These are phyloP conservation scores for Euglossa dilemma DNA, from an alignment of 1,140 invertebrate genomes.

Conservation along the genomic window DNA sequence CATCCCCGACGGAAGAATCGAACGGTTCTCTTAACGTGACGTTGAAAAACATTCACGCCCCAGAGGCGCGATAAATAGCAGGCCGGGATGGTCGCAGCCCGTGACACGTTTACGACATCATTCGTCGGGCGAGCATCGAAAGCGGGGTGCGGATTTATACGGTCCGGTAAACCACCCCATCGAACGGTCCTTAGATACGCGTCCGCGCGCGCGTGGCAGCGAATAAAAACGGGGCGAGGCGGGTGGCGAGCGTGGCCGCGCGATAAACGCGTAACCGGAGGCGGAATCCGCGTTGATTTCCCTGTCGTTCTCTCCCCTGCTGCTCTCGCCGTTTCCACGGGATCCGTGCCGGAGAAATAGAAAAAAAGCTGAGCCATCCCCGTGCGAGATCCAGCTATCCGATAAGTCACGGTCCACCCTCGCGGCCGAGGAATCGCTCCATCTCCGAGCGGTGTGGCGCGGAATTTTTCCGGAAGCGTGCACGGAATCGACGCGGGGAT, in stretches of 20 bases:
- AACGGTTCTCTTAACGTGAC: not conserved
- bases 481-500: not conserved
- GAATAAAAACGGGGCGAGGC: slow-evolving; percentile 49
- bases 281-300: slow-evolving; percentile 24
- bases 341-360: slow-evolving; percentile 39
- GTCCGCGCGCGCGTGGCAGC: not conserved
- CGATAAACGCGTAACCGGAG: slow-evolving; percentile 44
- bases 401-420: slow-evolving; percentile 31
- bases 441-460: not conserved
- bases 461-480: not conserved
- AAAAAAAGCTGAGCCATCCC: slow-evolving; percentile 32
- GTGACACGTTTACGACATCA: slow-evolving; percentile 54
- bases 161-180: slow-evolving; percentile 43
- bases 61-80: slow-evolving; percentile 23
- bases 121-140: slow-evolving; percentile 7
- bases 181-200: slow-evolving; percentile 29
- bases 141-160: slow-evolving; percentile 45
- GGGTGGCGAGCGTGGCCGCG: not conserved
- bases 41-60: not conserved
- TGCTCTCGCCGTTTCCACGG: not conserved
- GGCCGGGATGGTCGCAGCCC: not conserved
- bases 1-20: not conserved
- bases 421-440: not conserved
- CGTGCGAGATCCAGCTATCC: slow-evolving; percentile 1
- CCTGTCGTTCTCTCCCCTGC: not conserved